Conservation (phyloP, 2,113 vertebrate species). For the Notarius lentiginosus region DNA sequence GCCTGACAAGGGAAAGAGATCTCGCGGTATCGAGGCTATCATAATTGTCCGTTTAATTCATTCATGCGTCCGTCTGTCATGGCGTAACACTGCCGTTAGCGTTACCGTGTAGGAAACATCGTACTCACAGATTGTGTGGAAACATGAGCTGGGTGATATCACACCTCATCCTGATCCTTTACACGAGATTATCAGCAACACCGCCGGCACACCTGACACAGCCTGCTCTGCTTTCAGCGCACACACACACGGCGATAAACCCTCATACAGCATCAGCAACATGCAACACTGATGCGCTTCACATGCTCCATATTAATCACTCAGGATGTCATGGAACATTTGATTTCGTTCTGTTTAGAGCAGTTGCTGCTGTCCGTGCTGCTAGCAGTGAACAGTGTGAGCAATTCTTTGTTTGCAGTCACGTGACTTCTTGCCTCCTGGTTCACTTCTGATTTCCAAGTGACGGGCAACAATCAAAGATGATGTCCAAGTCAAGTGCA, state of each 20-base stretch:
- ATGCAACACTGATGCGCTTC: too few relatives aligned
- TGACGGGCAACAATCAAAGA: too few relatives aligned
- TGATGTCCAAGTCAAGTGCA: too few relatives aligned
- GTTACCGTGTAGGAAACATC: not conserved
- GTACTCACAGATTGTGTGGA: not conserved
- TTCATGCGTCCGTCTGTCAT: not conserved
- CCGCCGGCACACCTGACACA: not conserved
- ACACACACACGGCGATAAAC: not conserved
- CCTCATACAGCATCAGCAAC: not conserved
- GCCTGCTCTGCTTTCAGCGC: not conserved
- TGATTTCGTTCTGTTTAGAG: not conserved
- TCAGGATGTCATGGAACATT: not conserved
- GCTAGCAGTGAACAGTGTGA: not conserved
- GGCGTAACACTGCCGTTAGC: not conserved
- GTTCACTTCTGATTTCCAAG: too few relatives aligned
- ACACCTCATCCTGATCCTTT: not conserved
- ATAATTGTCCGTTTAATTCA: not conserved
- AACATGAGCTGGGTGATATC: not conserved
- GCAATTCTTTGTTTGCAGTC: too few relatives aligned
- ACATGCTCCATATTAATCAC: not conserved
- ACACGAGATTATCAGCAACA: conserved; percentile 9
- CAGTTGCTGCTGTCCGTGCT: not conserved
- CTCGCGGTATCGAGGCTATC: not conserved
- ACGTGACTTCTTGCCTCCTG: too few relatives aligned
- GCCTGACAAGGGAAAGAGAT: not conserved